phyloP scores from a whole-genome alignment of 2,888 invertebrate genomes.

The Lydus trimaculatus region DNA sequence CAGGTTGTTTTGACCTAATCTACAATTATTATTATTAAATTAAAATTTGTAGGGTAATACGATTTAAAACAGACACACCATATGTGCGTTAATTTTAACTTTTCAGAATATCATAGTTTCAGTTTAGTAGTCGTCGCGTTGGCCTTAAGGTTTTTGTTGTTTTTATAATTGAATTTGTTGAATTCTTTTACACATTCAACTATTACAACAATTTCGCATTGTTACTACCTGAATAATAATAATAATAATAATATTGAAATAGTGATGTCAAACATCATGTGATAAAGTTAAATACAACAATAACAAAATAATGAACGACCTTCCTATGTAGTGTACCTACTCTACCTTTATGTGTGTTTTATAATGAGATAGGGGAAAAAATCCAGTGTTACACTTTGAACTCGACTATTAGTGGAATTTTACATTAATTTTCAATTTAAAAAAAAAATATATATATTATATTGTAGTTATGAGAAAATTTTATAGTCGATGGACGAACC shows the following conservation, averaged over 20 bases:
- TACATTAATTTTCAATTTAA: not conserved
- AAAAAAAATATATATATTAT: too few relatives aligned
- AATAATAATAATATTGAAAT: too few relatives aligned
- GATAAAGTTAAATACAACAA: slow-evolving; percentile 4
- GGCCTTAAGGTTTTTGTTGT: not conserved
- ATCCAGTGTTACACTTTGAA: not conserved
- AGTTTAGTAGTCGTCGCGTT: not conserved
- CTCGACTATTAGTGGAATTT: not conserved
- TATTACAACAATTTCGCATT: not conserved
- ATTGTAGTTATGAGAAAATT: slow-evolving; percentile 55
- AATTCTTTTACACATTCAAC: not conserved
- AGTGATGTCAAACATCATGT: slow-evolving; percentile 9
- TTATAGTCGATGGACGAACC: slow-evolving; percentile 56
- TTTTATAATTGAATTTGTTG: not conserved
- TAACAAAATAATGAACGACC: not conserved
- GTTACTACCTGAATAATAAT: slow-evolving; percentile 3
- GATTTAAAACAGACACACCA: not conserved
- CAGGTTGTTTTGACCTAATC: not conserved
- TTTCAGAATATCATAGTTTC: not conserved
- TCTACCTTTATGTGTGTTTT: not conserved
- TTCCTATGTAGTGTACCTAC: not conserved
- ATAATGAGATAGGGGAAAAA: not conserved
- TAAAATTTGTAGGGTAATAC: not conserved
- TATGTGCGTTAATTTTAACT: not conserved
- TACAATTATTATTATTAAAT: not conserved